Percentiles rank a stretch among this genome's conserved stretches.
Conservation (phyloP, 2,888 invertebrate genomes). For the Perdita meconis region DNA sequence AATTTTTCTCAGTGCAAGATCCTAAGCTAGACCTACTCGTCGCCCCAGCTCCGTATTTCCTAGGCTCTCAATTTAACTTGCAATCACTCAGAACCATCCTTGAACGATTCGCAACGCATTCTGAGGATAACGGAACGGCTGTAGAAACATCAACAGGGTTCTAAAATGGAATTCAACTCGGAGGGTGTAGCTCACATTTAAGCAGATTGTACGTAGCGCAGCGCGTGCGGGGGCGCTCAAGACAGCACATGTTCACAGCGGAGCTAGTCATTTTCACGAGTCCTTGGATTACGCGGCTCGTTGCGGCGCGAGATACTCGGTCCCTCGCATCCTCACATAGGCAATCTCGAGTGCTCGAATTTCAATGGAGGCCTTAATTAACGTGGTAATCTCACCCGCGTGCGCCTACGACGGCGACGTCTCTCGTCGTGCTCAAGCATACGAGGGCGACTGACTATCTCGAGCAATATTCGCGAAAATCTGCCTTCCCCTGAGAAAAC, state of each 20-base stretch:
- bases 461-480: constrained; percentile 21
- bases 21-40: too few species aligned
- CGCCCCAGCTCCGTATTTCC: not conserved
- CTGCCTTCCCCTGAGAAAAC: not conserved
- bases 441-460: not conserved
- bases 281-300: constrained; percentile 35
- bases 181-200: constrained; percentile 7
- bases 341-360: constrained; percentile 55
- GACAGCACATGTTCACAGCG: not conserved
- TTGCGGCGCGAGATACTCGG: constrained; percentile 29
- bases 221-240: not conserved
- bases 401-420: not conserved
- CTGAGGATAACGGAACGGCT: not conserved
- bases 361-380: constrained; percentile 73
- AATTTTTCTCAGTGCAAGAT: too few species aligned
- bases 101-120: not conserved
- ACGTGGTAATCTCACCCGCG: constrained; percentile 67
- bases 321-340: not conserved
- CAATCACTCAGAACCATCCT: not conserved
- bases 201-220: constrained; percentile 2
- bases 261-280: constrained; percentile 27
- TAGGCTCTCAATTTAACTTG: not conserved
- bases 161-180: not conserved
- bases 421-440: constrained; percentile 18
- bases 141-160: not conserved